Evolutionary conservation across 2,888 invertebrate genomes (phyloP).

Genomic region (Uropetala carovei): DNA sequence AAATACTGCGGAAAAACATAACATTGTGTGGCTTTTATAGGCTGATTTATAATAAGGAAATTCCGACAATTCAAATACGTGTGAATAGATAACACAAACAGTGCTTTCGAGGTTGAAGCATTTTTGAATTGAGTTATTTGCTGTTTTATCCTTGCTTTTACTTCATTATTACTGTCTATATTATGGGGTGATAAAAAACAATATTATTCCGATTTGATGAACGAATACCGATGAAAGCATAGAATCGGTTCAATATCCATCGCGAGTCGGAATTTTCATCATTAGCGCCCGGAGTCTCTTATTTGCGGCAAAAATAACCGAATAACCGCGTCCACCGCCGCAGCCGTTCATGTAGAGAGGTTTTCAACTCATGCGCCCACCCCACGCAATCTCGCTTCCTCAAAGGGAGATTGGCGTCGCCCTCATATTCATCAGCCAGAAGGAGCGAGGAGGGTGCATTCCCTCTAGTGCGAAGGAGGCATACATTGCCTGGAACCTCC

Average conservation of each 20-base stretch:
- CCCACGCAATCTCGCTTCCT: not conserved
- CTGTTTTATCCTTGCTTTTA: too few species aligned
- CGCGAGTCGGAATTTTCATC: not conserved
- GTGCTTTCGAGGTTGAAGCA: too few species aligned
- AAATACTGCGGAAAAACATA: too few species aligned
- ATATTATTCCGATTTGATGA: too few species aligned
- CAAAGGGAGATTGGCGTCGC: not conserved
- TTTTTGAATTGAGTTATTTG: too few species aligned
- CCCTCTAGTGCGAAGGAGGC: not conserved
- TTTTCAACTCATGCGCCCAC: not conserved
- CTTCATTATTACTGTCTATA: too few species aligned
- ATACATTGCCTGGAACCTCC: conserved; percentile 1
- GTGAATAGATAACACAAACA: too few species aligned
- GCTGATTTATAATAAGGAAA: too few species aligned
- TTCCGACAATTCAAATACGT: too few species aligned
- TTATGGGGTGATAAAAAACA: too few species aligned
- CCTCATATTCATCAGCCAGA: conserved; percentile 12
- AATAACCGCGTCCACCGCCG: not conserved
- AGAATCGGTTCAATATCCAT: not conserved
- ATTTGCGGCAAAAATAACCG: not conserved
- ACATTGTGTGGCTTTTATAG: too few species aligned
- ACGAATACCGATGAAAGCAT: too few species aligned
- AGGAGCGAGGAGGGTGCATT: not conserved
- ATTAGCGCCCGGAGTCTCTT: not conserved
- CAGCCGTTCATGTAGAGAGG: not conserved